These are phyloP conservation scores for Shargacucullia verbasci DNA, from an alignment of 2,888 invertebrate genomes.

Conservation along the genomic window DNA sequence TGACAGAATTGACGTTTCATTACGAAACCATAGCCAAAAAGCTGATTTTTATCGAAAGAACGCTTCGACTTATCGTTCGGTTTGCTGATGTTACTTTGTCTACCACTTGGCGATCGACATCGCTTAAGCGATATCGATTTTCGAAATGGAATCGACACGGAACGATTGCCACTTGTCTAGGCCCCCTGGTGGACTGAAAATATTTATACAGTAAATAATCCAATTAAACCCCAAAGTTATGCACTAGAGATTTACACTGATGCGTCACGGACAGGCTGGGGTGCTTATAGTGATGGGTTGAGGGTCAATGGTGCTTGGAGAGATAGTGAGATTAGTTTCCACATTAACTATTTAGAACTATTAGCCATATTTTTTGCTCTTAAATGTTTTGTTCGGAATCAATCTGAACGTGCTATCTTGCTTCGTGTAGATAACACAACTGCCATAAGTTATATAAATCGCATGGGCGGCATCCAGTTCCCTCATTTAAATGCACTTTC, in stretches of 20 bases:
- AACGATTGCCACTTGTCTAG: too few species aligned
- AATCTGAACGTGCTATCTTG: conserved; percentile 1
- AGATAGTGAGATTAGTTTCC: conserved; percentile 11
- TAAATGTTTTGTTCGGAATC: conserved; percentile 1
- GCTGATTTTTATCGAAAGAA: too few species aligned
- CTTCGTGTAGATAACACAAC: conserved; percentile 27
- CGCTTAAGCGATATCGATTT: too few species aligned
- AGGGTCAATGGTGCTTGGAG: conserved; percentile 15
- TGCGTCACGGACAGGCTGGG: conserved; percentile 10
- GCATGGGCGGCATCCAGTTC: conserved; percentile 16
- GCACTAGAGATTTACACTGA: conserved; percentile 13
- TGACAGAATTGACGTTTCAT: too few species aligned
- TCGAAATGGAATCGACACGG: too few species aligned
- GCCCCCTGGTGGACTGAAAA: too few species aligned
- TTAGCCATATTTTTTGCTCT: conserved; percentile 5
- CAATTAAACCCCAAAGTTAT: neutral
- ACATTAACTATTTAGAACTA: conserved; percentile 30
- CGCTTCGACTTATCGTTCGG: too few species aligned
- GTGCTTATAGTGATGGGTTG: conserved; percentile 1
- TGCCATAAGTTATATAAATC: conserved; percentile 11
- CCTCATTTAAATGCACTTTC: conserved; percentile 21
- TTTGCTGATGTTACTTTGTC: too few species aligned
- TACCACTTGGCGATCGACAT: too few species aligned
- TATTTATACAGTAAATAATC: too few species aligned
- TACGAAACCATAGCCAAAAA: too few species aligned